Conservation (phyloP, 2,888 invertebrate genomes). For the Melanophora roralis region DNA sequence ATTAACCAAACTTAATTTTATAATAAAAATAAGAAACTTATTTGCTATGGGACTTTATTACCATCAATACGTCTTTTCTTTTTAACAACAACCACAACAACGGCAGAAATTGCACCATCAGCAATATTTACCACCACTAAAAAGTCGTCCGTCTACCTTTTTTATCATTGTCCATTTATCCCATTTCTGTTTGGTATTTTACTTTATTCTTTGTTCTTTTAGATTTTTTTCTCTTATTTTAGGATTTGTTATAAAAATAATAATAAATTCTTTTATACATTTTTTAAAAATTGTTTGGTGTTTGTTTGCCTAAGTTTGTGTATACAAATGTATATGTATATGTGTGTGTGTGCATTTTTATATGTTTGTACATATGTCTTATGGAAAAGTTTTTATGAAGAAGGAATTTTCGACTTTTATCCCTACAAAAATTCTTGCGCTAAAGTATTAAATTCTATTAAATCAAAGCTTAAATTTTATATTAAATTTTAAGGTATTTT, state of each 20-base stretch:
- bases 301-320: neutral
- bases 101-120: neutral
- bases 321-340: neutral
- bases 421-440: too few relatives aligned
- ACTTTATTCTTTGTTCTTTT: neutral
- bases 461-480: constrained; percentile 21
- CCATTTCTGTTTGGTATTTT: neutral
- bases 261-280: neutral
- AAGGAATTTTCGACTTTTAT: too few relatives aligned
- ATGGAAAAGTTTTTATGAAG: too few relatives aligned
- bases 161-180: neutral
- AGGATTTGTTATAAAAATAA: neutral
- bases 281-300: neutral
- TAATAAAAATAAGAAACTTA: constrained; percentile 43
- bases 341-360: neutral
- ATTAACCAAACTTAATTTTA: constrained; percentile 34
- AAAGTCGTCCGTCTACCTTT: too few relatives aligned
- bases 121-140: neutral
- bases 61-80: constrained; percentile 44
- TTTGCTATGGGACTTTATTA: constrained; percentile 39
- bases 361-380: neutral
- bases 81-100: neutral
- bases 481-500: neutral
- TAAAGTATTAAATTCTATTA: constrained; percentile 7
- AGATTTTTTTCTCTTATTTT: neutral